Percentiles rank a stretch among this genome's conserved stretches.
phyloP scores from a whole-genome alignment of 2,797 vertebrate species.

The Nyctibius grandis region DNA sequence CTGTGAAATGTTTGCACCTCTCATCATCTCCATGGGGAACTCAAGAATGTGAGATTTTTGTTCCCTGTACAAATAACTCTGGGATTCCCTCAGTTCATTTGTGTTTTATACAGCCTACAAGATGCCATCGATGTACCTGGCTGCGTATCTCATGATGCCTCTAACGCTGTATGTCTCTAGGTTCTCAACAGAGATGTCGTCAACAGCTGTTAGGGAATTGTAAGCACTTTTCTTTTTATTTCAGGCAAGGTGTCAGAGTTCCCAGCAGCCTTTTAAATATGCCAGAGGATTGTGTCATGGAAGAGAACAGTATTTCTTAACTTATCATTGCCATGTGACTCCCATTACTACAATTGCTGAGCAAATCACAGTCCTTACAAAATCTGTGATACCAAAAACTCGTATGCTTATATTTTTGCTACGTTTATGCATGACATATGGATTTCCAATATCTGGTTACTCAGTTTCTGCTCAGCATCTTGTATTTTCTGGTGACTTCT shows the following conservation, averaged over 20 bases:
- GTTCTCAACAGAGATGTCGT: background rate
- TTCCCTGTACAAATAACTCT: background rate
- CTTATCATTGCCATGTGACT: background rate
- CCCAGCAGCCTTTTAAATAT: background rate
- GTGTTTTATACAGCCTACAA: background rate
- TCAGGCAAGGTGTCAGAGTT: background rate
- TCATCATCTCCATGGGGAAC: background rate
- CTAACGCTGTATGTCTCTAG: accelerated
- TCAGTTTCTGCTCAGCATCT: background rate
- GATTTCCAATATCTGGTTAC: background rate
- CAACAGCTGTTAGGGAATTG: background rate
- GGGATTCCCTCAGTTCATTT: background rate
- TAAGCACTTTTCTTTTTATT: background rate
- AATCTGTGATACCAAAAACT: background rate
- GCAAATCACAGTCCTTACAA: background rate
- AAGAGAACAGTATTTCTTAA: background rate
- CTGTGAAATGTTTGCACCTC: background rate
- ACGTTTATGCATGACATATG: background rate
- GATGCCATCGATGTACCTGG: background rate
- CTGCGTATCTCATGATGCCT: background rate
- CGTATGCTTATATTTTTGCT: background rate
- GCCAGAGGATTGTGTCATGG: background rate
- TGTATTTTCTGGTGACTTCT: background rate
- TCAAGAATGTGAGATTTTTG: background rate
- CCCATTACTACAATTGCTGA: background rate